Base-by-base conservation (phyloP, 1,140 invertebrate species). In the Atta cephalotes region DNA sequence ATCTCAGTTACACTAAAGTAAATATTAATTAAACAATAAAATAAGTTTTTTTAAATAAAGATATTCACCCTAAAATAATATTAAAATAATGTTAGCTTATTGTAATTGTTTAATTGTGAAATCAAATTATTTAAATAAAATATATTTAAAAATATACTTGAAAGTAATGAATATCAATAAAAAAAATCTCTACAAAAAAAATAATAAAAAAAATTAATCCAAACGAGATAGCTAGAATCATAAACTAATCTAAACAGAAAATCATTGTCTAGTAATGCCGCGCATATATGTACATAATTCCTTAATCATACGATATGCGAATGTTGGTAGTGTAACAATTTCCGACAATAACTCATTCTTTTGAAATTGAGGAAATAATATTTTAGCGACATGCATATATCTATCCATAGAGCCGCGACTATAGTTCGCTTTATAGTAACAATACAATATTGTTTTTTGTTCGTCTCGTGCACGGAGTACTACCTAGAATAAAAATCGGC, bases 361-460 rank as follows among this genome's bases (percentile, higher is more conserved):
- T 82, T 74, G 5, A 74, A 62, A 74, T 58, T 76, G 28, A 84
- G 28, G 5, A 82, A 74, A 74, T 80, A n/a, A 9, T 80, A 70
- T 49, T 82, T 74, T 62, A 74, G 18, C 3, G 2, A 51, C 12
- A 31, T 62, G 14, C 14, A 49, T 62, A 18, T 74, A 31, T 3
- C 31, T 6, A 49, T 60, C 18, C 21, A 18, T 31, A 49, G 18
- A 25, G 10, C 16, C 18, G 1, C 39, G 18, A 7, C 56, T 49
- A 76, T 1, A 45, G 25, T 74, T n/a, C 39, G n/a, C 18, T 84
- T 74, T 51, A 62, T 51, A 39, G 28, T n/a, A 84, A 51, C 70
- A 76, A 84, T 74, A 84, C 25, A 4, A 76, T 62, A 74, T 74
- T 76, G 18, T 60, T 82, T 74, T 74, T 84, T 74, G 21, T 60